Evolutionary conservation across 92 coral and sea anemone genomes (phyloP).

Genomic region (Porites divaricata): DNA sequence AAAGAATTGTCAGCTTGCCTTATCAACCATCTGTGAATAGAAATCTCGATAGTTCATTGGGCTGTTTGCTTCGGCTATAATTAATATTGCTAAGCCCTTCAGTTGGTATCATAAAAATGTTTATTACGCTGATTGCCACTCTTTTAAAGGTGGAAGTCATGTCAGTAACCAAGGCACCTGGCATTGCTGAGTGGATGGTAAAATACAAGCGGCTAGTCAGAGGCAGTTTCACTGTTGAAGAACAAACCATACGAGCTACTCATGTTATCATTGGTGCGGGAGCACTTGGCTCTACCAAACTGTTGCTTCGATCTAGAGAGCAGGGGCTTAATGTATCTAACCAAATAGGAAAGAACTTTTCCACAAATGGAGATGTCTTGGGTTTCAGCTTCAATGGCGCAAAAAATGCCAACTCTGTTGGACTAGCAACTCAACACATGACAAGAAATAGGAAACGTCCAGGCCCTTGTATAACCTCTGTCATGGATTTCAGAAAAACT

Average conservation of each 20-base stretch:
- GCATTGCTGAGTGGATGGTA: conserved; percentile 62
- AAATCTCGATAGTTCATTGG: too few species aligned
- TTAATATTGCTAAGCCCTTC: not conserved
- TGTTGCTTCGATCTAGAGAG: conserved; percentile 66
- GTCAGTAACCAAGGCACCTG: conserved; percentile 40
- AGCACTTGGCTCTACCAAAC: conserved; percentile 68
- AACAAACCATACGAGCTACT: conserved; percentile 47
- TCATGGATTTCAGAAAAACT: conserved; percentile 57
- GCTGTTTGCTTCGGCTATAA: too few species aligned
- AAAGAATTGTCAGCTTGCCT: too few species aligned
- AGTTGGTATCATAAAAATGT: not conserved
- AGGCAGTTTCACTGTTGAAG: conserved; percentile 50
- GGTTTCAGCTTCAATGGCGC: conserved; percentile 68
- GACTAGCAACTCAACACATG: conserved; percentile 24
- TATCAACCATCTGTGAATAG: too few species aligned
- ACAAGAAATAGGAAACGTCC: conserved; percentile 35
- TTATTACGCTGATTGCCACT: not conserved
- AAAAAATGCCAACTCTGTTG: conserved; percentile 46
- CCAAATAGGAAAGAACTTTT: conserved; percentile 54
- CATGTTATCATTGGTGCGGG: conserved; percentile 72
- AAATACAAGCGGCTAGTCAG: conserved; percentile 52
- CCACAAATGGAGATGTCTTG: conserved; percentile 66
- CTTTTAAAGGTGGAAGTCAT: conserved; percentile 52
- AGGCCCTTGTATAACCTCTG: conserved; percentile 66
- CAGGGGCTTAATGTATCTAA: conserved; percentile 54